Base-by-base conservation (phyloP, 2,888 invertebrate species). In the Macaria liturata region DNA sequence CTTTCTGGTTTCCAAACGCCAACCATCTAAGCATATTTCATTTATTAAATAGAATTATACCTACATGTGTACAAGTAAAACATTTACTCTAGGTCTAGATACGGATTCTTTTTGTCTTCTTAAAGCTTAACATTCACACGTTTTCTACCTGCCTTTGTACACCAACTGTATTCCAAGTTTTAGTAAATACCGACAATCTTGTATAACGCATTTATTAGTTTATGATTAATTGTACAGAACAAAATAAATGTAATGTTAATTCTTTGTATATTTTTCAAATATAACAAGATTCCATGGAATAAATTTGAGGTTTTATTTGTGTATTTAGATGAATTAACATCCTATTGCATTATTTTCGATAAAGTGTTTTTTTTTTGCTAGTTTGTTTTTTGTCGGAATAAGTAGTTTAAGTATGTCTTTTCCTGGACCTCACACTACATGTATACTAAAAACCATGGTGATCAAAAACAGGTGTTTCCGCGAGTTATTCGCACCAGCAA, bases 241-340 rank as follows among this genome's bases (percentile, higher is more conserved):
- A 81, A 83, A 81, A 80, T 84, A 80, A 78, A 80, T 80, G 66
- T 84, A 80, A 81, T 76, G 78, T 81, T 83, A 80, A 81, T 86
- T 83, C 81, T 87, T 87, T 88, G 87, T 88, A 87, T 88, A 88
- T 88, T 88, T 88, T 87, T 83, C 80, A 87, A 89, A 85, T 89
- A 89, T 86, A 88, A 85, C 73, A 69, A 82, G 83, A 82, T 84
- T 80, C 75, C 78, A 84, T 72, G 67, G 64, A 58, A 37, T 8
- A n/a, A 46, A 4, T 37, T 44, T 39, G 9, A 42, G 30, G n/a
- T 61, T 63, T 62, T 52, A 49, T n/a, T 42, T 42, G 8, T n/a
- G 1, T 42, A 4, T 34, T 47, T 32, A 4, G 9, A 7, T 6
- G 32, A 9, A 34, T 32, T 42, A 42, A 5, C 42, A 37, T 37